Evolutionary conservation across 2,888 invertebrate genomes (phyloP).

Genomic region (Plutella xylostella): DNA sequence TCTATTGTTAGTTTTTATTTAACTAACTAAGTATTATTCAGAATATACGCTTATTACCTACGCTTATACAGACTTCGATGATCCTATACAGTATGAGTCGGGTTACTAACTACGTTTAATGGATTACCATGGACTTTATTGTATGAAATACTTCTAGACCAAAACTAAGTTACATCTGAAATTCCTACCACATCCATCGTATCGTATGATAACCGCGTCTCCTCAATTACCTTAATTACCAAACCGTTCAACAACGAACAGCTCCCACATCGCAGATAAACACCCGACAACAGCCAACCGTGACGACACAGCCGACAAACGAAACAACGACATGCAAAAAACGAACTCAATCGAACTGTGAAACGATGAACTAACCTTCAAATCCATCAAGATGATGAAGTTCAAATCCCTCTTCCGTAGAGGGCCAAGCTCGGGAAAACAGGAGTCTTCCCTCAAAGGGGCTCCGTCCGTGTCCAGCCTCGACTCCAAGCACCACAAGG

Average conservation of each 20-base stretch:
- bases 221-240: too few relatives aligned
- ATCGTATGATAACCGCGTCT: too few relatives aligned
- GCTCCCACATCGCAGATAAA: conserved; percentile 21
- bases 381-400: conserved; percentile 82
- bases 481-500: conserved; percentile 71
- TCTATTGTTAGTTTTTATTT: too few relatives aligned
- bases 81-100: too few relatives aligned
- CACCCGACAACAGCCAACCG: conserved; percentile 22
- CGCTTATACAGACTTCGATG: too few relatives aligned
- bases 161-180: too few relatives aligned
- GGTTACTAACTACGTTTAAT: too few relatives aligned
- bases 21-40: too few relatives aligned
- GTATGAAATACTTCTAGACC: too few relatives aligned
- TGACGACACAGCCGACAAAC: conserved; percentile 22
- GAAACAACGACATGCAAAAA: conserved; percentile 18
- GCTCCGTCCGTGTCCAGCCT: conserved; percentile 76
- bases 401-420: conserved; percentile 93
- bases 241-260: not conserved
- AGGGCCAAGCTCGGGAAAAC: conserved; percentile 76
- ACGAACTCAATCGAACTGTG: conserved; percentile 41
- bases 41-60: too few relatives aligned
- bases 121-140: too few relatives aligned
- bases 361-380: conserved; percentile 19
- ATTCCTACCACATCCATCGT: too few relatives aligned
- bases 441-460: conserved; percentile 66